phyloP scores from a whole-genome alignment of 2,888 invertebrate species.

The Polyploca ridens region DNA sequence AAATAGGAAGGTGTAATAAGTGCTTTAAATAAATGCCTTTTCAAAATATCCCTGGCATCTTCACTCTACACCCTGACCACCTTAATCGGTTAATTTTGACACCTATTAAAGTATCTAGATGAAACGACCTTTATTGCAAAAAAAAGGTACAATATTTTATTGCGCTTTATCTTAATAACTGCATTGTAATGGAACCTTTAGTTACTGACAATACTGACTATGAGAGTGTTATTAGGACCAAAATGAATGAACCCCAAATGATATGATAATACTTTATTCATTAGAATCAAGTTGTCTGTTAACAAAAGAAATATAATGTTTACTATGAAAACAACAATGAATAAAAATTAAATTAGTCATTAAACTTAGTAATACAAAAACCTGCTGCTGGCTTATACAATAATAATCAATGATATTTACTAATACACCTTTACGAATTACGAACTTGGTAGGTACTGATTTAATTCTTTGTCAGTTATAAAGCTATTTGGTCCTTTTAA shows the following conservation, averaged over 20 bases:
- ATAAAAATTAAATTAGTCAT: slow-evolving; percentile 45
- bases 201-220: no score
- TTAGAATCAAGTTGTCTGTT: slow-evolving; percentile 46
- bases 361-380: slow-evolving; percentile 74
- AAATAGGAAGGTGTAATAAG: no score
- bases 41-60: no score
- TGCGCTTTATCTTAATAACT: no score
- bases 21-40: no score
- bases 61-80: no score
- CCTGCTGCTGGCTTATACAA: slow-evolving; percentile 42
- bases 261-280: slow-evolving; percentile 56
- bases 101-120: no score
- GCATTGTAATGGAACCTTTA: no score
- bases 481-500: slow-evolving; percentile 56
- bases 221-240: no score
- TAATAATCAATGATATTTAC: slow-evolving; percentile 41
- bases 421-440: slow-evolving; percentile 37
- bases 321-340: slow-evolving; percentile 54
- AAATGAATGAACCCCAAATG: slow-evolving; percentile 13
- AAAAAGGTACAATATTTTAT: no score
- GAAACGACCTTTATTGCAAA: no score
- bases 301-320: slow-evolving; percentile 53
- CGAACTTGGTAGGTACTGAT: slow-evolving; percentile 49
- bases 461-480: slow-evolving; percentile 43
- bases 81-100: no score